Percentiles rank a stretch among this genome's conserved stretches.
Evolutionary conservation across 2,888 invertebrate species (phyloP).

Genomic region (Pomacea canaliculata): DNA sequence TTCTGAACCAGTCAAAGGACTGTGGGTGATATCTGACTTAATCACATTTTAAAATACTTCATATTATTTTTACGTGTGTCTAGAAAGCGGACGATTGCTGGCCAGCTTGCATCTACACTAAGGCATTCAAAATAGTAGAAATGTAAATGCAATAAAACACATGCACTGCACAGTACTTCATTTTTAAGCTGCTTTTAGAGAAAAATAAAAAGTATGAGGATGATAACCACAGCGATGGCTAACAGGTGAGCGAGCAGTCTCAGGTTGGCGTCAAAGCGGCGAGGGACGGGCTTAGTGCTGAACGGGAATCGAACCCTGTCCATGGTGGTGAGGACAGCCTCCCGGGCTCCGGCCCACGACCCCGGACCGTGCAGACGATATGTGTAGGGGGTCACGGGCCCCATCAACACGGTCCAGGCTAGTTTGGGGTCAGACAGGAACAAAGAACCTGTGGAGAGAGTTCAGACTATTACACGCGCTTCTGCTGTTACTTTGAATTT

Average conservation of each 20-base stretch:
- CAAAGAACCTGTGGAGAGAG: slow-evolving; percentile 44
- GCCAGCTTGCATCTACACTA: too few relatives aligned
- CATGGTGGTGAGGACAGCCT: slow-evolving; percentile 68
- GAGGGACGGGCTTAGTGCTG: slow-evolving; percentile 35
- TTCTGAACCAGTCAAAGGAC: too few relatives aligned
- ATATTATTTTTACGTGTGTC: too few relatives aligned
- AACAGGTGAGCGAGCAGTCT: neutral
- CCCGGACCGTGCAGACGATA: slow-evolving; percentile 69
- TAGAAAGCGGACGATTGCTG: too few relatives aligned
- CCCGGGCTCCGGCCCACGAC: slow-evolving; percentile 69
- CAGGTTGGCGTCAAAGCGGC: neutral
- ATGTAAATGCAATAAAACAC: too few relatives aligned
- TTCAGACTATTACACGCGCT: too few relatives aligned
- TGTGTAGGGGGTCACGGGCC: slow-evolving; percentile 67
- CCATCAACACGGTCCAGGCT: slow-evolving; percentile 59
- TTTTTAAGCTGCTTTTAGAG: neutral
- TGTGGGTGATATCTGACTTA: too few relatives aligned
- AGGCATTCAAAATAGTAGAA: too few relatives aligned
- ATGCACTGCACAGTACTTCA: too few relatives aligned
- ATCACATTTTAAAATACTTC: too few relatives aligned
- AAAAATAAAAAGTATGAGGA: slow-evolving; percentile 9
- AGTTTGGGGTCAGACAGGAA: slow-evolving; percentile 52
- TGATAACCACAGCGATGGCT: neutral
- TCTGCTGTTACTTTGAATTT: too few relatives aligned
- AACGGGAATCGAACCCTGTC: slow-evolving; percentile 49